Evolutionary conservation across 2,888 invertebrate species (phyloP), one percentile per base, ranked within the genome.

Genomic region (Sinohyriopsis cumingii): DNA sequence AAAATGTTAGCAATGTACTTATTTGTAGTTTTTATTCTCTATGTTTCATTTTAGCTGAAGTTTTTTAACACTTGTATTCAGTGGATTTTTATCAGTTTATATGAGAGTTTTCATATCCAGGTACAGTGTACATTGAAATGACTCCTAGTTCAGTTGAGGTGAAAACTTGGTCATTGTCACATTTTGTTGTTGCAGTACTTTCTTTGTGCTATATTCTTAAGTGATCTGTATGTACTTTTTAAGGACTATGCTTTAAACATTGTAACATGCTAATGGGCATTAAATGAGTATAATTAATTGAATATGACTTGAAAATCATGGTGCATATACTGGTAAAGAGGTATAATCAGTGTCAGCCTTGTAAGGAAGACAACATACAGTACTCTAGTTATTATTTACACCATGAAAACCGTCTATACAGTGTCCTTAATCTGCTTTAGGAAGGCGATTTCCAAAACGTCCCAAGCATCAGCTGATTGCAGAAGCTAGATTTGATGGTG

Each of bases 401-500:
- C n/a, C 15, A 64, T 20, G 25, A 22, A 33, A 57, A 24, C 19
- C 6, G 0, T n/a, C 53, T n/a, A 7, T 63, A 59, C 22, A 22
- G 61, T 22, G 28, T 45, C 20, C 57, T 33, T 71, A 45, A 20
- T 69, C 20, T 63, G 20, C 64, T 75, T n/a, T 69, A 90, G 91
- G 91, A 22, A 81, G 89, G 59, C 86, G 88, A 69, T 91, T 91
- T 81, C 90, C 90, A 55, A 88, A 86, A 69, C 82, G 90, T 64
- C 80, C 86, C 25, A 82, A 82, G 56, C 88, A 88, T 72, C 77
- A 87, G 66, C 73, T 91, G n/a, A 76, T 90, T 55, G 87, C 86
- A 24, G 91, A 91, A 77, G 91, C 91, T 6, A 87, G 87, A 66
- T 91, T 91, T 84, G 90, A 91, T 84, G 90, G 90, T 6, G 91